Percentiles rank a stretch among this genome's conserved stretches.
Evolutionary conservation across 2,797 vertebrate species (phyloP).

Genomic region (Mormyrus proboscirostris): DNA sequence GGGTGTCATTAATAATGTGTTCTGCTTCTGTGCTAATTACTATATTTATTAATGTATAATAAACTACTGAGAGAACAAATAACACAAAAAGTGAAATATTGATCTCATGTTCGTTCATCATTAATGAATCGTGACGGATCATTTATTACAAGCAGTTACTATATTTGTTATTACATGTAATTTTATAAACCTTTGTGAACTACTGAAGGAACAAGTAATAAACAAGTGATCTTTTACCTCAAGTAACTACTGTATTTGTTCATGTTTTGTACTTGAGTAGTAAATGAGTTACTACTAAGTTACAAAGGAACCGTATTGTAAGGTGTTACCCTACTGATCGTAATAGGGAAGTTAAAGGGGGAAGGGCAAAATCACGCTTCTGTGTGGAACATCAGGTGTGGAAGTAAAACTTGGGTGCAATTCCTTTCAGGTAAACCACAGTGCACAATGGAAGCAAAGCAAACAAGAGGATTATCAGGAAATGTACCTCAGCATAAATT

Average conservation of each 20-base stretch:
- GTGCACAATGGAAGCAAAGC: background rate
- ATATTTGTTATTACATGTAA: background rate
- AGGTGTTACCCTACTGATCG: background rate
- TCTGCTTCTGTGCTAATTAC: background rate
- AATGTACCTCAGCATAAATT: background rate
- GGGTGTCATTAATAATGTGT: background rate
- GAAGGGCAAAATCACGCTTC: background rate
- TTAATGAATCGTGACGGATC: background rate
- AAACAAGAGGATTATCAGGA: background rate
- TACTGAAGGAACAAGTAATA: background rate
- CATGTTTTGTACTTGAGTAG: background rate
- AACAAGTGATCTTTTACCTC: background rate
- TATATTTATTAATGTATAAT: background rate
- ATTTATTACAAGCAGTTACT: background rate
- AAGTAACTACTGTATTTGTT: background rate
- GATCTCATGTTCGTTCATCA: background rate
- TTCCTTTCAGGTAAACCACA: background rate
- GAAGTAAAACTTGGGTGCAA: background rate
- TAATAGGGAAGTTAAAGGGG: background rate
- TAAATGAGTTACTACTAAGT: background rate
- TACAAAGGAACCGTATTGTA: background rate
- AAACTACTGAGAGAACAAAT: background rate
- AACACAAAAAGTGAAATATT: background rate
- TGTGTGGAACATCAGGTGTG: background rate
- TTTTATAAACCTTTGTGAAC: background rate